Conservation (phyloP, 2,797 vertebrate species). For the Manis pentadactyla region DNA sequence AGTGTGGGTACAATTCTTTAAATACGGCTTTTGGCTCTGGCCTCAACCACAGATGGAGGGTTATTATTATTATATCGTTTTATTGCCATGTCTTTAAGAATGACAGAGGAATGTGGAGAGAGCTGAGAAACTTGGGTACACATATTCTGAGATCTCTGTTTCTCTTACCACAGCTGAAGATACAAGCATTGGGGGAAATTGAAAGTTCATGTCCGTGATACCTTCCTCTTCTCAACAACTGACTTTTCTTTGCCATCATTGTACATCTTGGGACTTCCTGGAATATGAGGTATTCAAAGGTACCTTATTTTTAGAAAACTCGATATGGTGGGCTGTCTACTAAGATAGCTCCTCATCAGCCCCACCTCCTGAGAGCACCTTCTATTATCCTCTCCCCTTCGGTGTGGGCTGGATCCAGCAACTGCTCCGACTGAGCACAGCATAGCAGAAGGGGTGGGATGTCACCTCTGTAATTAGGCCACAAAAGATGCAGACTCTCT, state of each 20-base stretch:
- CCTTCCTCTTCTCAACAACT: neutral
- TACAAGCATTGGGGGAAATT: neutral
- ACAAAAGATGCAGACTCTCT: neutral
- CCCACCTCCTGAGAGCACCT: neutral
- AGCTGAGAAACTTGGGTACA: conserved; percentile 45
- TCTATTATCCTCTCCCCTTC: neutral
- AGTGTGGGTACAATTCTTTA: conserved; percentile 65
- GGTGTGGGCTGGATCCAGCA: neutral
- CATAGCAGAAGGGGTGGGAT: neutral
- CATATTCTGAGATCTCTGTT: neutral
- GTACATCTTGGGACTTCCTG: neutral
- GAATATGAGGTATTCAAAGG: neutral
- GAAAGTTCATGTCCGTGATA: neutral
- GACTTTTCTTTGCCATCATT: neutral
- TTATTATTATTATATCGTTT: conserved; percentile 60
- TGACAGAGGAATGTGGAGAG: conserved; percentile 79
- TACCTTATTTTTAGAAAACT: neutral
- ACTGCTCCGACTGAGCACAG: neutral
- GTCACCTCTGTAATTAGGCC: too few species aligned
- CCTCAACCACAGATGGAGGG: conserved; percentile 78
- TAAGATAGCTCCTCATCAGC: accelerated
- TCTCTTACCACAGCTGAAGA: neutral
- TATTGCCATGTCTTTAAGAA: conserved; percentile 74
- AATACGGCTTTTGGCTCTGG: conserved; percentile 75
- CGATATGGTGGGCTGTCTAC: neutral